Percentiles rank a stretch among this genome's conserved stretches.
phyloP scores from a whole-genome alignment of 2,888 invertebrate species.

The Amitus sp. region DNA sequence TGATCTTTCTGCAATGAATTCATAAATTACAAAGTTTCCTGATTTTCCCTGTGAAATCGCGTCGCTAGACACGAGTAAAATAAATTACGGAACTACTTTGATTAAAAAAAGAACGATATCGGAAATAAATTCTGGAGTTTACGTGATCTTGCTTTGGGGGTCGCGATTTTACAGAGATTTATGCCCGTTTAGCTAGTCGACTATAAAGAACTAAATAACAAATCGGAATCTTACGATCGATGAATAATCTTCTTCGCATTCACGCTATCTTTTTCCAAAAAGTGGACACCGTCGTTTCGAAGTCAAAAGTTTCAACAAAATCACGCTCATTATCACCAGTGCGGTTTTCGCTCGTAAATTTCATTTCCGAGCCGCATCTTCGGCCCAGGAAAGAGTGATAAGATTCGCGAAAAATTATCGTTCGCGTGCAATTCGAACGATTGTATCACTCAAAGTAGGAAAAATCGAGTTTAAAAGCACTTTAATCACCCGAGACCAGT shows the following conservation, averaged over 20 bases:
- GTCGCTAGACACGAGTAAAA: conserved; percentile 44
- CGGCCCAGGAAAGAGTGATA: not conserved
- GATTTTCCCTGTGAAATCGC: conserved; percentile 40
- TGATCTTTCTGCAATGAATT: conserved; percentile 41
- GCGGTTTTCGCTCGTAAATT: conserved; percentile 8
- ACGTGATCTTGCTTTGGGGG: conserved; percentile 35
- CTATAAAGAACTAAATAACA: conserved; percentile 6
- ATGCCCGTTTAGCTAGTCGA: conserved; percentile 15
- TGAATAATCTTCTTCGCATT: too few species aligned
- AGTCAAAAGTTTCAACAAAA: too few species aligned
- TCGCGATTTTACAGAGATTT: conserved; percentile 38
- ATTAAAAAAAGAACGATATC: conserved; percentile 48
- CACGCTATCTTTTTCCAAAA: not conserved
- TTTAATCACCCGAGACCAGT: too few species aligned
- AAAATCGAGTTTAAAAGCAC: too few species aligned
- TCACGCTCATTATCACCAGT: not conserved
- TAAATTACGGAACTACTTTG: conserved; percentile 55
- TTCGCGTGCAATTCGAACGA: too few species aligned
- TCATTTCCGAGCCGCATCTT: conserved; percentile 30
- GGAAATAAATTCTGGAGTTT: conserved; percentile 34
- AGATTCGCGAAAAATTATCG: not conserved
- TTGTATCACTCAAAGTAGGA: too few species aligned
- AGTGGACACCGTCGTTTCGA: conserved; percentile 4
- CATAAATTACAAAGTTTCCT: conserved; percentile 52
- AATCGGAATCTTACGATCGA: too few species aligned